Evolutionary conservation across 2,113 vertebrate species (phyloP), one percentile per base, ranked within the genome.

Genomic region (Hirundichthys speculiger): DNA sequence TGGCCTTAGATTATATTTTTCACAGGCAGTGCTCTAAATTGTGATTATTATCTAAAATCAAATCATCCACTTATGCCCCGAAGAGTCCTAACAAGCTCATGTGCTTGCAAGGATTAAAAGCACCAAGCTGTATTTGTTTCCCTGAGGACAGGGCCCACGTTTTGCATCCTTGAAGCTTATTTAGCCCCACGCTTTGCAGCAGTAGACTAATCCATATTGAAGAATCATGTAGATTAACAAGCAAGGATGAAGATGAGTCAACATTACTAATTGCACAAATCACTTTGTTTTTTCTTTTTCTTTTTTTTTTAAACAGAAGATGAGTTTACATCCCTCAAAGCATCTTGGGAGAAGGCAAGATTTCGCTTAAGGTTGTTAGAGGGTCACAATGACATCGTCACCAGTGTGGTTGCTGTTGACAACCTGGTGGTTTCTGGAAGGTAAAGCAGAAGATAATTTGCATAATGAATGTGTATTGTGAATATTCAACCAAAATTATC

Each of bases 331-430:
- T 65, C 87, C 43, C 84, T 90, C 63, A 86, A 59, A 82, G 79
- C 69, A 0, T 82, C 84, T 1, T 93, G 93, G 90, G 92, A 92
- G 75, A 90, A 89, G 72, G 67, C 83, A 1, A 89, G 83, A 79
- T 94, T 94, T 77, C 92, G 92, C 64, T 66, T 94, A 64, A 82
- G 91, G 77, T 73, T 67, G 34, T 46, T 94, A 54, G 87, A 92
- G 77, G 93, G 93, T 67, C 93, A 94, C 88, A 93, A 85, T 50
- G 93, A 94, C 87, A 90, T 94, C 11, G 72, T 94, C 76, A 93
- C 93, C 61, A 92, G 90, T 9, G 93, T 92, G 63, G 83, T 90
- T 54, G 89, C 90, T 2, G 85, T 93, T 67, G 92, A 93, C 85
- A 93, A 92, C 84, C 82, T 90, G 27, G 90, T 94, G 46, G 82